Conservation (phyloP, 2,797 vertebrate species). For the Anguilla megastoma region DNA sequence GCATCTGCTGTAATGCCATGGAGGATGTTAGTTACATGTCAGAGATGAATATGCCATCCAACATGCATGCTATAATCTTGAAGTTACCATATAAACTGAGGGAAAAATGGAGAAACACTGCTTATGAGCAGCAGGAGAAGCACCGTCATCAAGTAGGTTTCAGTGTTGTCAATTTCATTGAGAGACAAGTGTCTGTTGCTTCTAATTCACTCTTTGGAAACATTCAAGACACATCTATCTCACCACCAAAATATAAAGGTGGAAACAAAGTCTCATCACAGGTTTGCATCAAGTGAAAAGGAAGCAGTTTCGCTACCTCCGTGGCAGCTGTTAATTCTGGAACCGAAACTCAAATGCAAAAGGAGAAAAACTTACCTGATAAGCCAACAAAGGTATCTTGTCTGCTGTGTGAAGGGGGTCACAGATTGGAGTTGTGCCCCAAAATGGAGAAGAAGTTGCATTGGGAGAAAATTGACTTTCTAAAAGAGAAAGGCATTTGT, state of each 20-base stretch:
- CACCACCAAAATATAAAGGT: background rate
- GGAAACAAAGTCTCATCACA: slow-evolving; percentile 10
- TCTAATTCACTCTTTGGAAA: slow-evolving; percentile 14
- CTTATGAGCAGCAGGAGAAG: background rate
- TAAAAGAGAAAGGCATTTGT: slow-evolving; percentile 28
- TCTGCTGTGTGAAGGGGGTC: slow-evolving; percentile 7
- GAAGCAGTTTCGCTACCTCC: background rate
- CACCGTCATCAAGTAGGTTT: background rate
- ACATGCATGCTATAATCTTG: background rate
- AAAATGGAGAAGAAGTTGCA: slow-evolving; percentile 7
- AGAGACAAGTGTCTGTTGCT: background rate
- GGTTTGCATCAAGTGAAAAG: background rate
- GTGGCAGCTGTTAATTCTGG: background rate
- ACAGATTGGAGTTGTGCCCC: slow-evolving; percentile 31
- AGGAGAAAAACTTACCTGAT: too few relatives aligned
- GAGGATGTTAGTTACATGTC: background rate
- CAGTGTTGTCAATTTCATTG: background rate
- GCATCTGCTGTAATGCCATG: slow-evolving; percentile 9
- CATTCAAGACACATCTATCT: background rate
- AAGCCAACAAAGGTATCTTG: background rate
- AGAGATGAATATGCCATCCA: background rate
- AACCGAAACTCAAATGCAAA: too few relatives aligned
- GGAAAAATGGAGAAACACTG: slow-evolving; percentile 3
- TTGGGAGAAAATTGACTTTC: slow-evolving; percentile 39
- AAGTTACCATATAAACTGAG: slow-evolving; percentile 16